Evolutionary conservation across 1,140 invertebrate genomes (phyloP).

Genomic region (Battus philenor): DNA sequence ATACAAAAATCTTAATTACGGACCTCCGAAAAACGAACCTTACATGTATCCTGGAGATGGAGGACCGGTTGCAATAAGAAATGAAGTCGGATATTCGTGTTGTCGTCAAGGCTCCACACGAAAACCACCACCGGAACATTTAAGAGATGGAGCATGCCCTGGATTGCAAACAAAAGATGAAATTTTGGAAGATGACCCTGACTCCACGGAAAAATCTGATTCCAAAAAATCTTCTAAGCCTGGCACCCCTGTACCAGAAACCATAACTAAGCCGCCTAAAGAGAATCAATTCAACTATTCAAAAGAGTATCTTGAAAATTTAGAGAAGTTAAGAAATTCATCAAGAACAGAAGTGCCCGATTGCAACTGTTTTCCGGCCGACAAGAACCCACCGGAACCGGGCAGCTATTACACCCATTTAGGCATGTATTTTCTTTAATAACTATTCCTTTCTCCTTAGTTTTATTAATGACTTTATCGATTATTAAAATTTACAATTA

Average conservation of each 20-base stretch:
- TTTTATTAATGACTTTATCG: too few relatives aligned
- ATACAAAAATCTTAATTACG: conserved; percentile 69
- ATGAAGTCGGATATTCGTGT: conserved; percentile 80
- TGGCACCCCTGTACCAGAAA: conserved; percentile 43
- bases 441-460: background rate
- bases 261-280: conserved; percentile 51
- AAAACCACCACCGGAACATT: conserved; percentile 81
- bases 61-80: conserved; percentile 78
- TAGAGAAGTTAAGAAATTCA: conserved; percentile 82
- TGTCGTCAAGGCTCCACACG: conserved; percentile 83
- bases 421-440: conserved; percentile 73
- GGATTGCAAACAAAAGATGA: conserved; percentile 84
- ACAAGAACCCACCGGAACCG: conserved; percentile 89
- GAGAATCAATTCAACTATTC: conserved; percentile 72
- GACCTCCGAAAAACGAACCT: conserved; percentile 55
- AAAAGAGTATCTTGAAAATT: conserved; percentile 78
- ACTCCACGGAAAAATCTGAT: conserved; percentile 55
- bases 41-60: conserved; percentile 82
- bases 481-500: too few relatives aligned
- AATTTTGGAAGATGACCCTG: conserved; percentile 76
- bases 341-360: conserved; percentile 87
- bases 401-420: conserved; percentile 92
- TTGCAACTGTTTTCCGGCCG: conserved; percentile 87
- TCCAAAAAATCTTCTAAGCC: conserved; percentile 47
- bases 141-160: conserved; percentile 83